Base-by-base conservation (phyloP, 2,797 vertebrate species). In the Babyrousa celebensis region DNA sequence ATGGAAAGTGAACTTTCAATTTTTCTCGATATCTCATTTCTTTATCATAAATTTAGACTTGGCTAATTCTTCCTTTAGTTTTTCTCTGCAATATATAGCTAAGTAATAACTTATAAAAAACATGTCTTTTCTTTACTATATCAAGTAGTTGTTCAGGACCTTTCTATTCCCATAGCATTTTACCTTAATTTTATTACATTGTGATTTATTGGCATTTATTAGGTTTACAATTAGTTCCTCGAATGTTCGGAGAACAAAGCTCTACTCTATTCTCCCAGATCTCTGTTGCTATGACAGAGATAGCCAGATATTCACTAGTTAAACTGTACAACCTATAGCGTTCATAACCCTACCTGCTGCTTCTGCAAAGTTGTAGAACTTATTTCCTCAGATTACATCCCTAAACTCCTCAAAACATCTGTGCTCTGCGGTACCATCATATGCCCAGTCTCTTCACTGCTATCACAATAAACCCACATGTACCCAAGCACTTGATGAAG, bases 11-110 rank as follows among this genome's bases (percentile, higher is more conserved):
- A 68, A 80, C 43, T 91, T 96, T 14, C 40, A 60, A 15, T 63
- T 96, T 62, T 89, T 85, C 75, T 95, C 84, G 10, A 52, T 72
- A 32, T 84, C 48, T 91, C 60, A 58, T 94, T 95, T 95, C 21
- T 92, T 70, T 68, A 40, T 82, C 48, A 48, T 67, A 93, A 70
- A 18, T 79, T 95, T 83, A 94, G 40, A 79, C 3, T 17, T 12
- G 1, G 43, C 23, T 95, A 85, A 63, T 71, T 91, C 43, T 89
- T 72, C n/a, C 27, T 4, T 79, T 32, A 58, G 16, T 83, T 94
- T 94, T 80, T 84, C 21, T 77, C 16, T 74, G 27, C 18, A 60
- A 72, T 91, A 72, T n/a, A 70, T 71, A 92, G 5, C 17, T 70
- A 48, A 74, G 18, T 70, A 48, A 91, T 91, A 14, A 94, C 29